Evolutionary conservation across 1,140 invertebrate species (phyloP).

Genomic region (Lasaia peninsularis): DNA sequence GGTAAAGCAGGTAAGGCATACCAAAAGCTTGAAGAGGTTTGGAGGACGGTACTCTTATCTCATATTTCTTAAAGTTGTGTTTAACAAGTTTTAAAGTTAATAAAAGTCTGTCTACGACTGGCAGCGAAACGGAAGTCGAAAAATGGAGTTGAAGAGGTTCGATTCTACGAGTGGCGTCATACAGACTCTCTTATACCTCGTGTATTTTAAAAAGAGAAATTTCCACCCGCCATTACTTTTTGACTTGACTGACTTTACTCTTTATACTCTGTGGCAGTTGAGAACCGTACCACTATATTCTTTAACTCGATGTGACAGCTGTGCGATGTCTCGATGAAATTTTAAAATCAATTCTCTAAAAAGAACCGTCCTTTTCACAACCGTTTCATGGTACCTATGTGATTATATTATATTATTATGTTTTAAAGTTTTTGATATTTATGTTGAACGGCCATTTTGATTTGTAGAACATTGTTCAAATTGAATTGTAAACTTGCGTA

Average conservation of each 20-base stretch:
- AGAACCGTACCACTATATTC: slow-evolving; percentile 22
- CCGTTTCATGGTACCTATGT: background rate
- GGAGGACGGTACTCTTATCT: slow-evolving; percentile 30
- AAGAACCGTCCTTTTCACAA: slow-evolving; percentile 1
- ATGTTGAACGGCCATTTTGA: background rate
- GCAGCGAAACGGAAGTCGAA: slow-evolving; percentile 48
- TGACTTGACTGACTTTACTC: slow-evolving; percentile 27
- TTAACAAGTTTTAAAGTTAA: slow-evolving; percentile 63
- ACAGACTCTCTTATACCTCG: slow-evolving; percentile 19
- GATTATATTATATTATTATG: background rate
- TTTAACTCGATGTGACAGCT: slow-evolving; percentile 17
- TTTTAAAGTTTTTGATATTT: background rate
- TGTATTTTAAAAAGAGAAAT: slow-evolving; percentile 42
- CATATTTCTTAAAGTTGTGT: slow-evolving; percentile 61
- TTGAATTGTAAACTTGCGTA: too few species aligned
- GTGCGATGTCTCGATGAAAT: slow-evolving; percentile 22
- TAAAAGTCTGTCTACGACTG: slow-evolving; percentile 47
- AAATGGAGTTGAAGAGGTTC: slow-evolving; percentile 48
- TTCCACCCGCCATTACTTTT: slow-evolving; percentile 31
- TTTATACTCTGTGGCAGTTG: slow-evolving; percentile 27
- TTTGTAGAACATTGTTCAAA: background rate
- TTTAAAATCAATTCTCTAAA: slow-evolving; percentile 11
- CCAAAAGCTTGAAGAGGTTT: slow-evolving; percentile 22
- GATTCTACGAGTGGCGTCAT: slow-evolving; percentile 47
- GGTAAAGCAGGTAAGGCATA: slow-evolving; percentile 25